Conservation (phyloP, 2,888 invertebrate species). For the Ptilodon capucinus region DNA sequence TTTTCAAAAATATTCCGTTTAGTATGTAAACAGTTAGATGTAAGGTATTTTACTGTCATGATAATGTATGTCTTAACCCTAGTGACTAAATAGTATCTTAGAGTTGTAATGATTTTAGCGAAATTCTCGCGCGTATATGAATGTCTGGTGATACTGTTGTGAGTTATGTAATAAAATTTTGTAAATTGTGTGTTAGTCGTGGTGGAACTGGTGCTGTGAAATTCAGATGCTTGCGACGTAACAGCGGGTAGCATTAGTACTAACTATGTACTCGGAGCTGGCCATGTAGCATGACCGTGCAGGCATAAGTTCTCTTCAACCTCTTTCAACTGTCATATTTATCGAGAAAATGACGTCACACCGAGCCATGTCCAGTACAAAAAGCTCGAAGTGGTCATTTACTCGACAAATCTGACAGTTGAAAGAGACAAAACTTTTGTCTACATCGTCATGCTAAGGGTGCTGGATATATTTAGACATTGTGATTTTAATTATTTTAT, state of each 20-base stretch:
- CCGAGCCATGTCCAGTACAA: too few relatives aligned
- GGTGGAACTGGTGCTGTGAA: conserved; percentile 76
- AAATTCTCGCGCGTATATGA: conserved; percentile 75
- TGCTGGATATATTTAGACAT: conserved; percentile 57
- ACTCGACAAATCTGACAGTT: too few relatives aligned
- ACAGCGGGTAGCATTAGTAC: conserved; percentile 50
- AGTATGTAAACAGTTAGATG: conserved; percentile 71
- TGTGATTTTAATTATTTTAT: conserved; percentile 67
- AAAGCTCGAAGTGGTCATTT: too few relatives aligned
- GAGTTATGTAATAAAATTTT: conserved; percentile 21
- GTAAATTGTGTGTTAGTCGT: conserved; percentile 50
- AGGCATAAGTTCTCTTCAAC: too few relatives aligned
- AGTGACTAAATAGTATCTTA: conserved; percentile 61
- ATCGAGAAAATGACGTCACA: too few relatives aligned
- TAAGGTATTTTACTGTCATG: conserved; percentile 78
- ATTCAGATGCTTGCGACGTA: conserved; percentile 76
- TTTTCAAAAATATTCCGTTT: conserved; percentile 66
- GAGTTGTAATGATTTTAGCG: conserved; percentile 65
- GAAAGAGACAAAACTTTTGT: too few relatives aligned
- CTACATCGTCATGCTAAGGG: too few relatives aligned
- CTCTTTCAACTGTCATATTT: too few relatives aligned
- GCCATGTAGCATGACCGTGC: too few relatives aligned
- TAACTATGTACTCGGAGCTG: conserved; percentile 59
- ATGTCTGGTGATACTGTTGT: conserved; percentile 48
- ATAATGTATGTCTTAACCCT: conserved; percentile 77